Evolutionary conservation across 2,113 vertebrate species (phyloP).

Genomic region (Anas platyrhynchos): DNA sequence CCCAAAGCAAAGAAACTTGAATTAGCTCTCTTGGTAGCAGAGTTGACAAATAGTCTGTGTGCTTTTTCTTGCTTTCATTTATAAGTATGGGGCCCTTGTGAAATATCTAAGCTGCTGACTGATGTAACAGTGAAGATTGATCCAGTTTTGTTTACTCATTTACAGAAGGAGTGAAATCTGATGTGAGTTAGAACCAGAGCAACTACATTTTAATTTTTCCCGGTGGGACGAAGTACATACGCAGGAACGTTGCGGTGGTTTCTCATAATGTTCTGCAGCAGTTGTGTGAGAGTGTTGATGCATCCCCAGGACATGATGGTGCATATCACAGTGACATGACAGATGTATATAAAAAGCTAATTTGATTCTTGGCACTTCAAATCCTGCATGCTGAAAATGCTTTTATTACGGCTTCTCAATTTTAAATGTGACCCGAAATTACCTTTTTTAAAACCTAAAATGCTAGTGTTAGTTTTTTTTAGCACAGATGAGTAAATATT

Average conservation of each 20-base stretch:
- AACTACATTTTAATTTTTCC: conserved; percentile 3
- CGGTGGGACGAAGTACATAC: background rate
- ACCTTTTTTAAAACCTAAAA: background rate
- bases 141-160: conserved; percentile 48
- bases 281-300: background rate
- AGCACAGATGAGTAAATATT: background rate
- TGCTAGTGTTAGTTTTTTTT: background rate
- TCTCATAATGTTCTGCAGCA: background rate
- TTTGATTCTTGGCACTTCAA: background rate
- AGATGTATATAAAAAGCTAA: conserved; percentile 15
- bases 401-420: background rate
- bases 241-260: background rate
- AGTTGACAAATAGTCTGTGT: background rate
- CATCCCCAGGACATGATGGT: background rate
- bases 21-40: background rate
- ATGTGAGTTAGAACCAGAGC: background rate
- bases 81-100: background rate
- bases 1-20: background rate
- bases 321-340: background rate
- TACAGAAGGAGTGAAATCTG: conserved; percentile 22
- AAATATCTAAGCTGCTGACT: conserved; percentile 25
- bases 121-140: background rate
- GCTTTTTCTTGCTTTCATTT: background rate
- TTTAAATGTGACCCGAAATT: background rate
- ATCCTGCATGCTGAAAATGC: background rate